Percentiles rank a stretch among this genome's conserved stretches.
These are phyloP conservation scores for Diabrotica undecimpunctata DNA, from an alignment of 1,140 invertebrate genomes.

Conservation along the genomic window DNA sequence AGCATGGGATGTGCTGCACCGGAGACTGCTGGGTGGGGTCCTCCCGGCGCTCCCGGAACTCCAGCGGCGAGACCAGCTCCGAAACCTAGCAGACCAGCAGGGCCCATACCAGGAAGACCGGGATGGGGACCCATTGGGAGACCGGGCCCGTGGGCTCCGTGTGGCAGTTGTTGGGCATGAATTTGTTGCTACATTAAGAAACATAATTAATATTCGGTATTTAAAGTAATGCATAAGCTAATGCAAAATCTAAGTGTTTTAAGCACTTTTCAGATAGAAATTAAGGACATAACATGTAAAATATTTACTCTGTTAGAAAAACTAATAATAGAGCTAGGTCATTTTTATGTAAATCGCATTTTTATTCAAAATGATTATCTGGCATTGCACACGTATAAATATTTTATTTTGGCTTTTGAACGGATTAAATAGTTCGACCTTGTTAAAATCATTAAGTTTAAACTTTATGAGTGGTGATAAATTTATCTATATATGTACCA, in stretches of 20 bases:
- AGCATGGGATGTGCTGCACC: slow-evolving; percentile 54
- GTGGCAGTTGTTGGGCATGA: slow-evolving; percentile 82
- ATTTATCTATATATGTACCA: no score
- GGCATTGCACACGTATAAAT: no score
- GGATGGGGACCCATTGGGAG: slow-evolving; percentile 69
- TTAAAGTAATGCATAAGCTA: neutral
- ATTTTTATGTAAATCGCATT: no score
- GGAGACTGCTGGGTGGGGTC: slow-evolving; percentile 50
- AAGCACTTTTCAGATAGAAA: neutral
- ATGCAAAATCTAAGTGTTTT: neutral
- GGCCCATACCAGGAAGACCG: slow-evolving; percentile 55
- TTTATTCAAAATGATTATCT: no score
- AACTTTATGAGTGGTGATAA: no score
- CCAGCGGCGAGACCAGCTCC: slow-evolving; percentile 50
- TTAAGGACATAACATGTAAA: neutral
- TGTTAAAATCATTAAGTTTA: no score
- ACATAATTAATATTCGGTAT: neutral
- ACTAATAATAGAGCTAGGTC: no score
- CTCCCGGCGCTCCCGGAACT: slow-evolving; percentile 44
- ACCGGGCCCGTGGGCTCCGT: slow-evolving; percentile 65
- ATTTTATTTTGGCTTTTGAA: no score
- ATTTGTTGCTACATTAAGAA: slow-evolving; percentile 68
- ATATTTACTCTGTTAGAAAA: no score
- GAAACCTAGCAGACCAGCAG: slow-evolving; percentile 46
- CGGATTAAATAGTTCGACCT: no score